phyloP scores from a whole-genome alignment of 2,797 vertebrate genomes.

The Pempheris klunzingeri region DNA sequence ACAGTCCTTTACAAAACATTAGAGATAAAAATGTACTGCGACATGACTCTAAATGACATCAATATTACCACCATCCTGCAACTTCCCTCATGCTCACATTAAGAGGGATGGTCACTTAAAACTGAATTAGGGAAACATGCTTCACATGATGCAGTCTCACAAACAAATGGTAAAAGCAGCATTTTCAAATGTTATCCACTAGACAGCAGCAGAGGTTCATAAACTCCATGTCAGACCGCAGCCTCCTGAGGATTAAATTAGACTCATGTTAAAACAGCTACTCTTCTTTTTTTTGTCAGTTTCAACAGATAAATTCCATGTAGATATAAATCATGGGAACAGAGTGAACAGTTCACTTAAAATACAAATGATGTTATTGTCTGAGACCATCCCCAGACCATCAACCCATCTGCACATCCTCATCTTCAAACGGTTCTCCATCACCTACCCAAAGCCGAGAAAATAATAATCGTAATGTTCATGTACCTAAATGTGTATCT shows the following conservation, averaged over 20 bases:
- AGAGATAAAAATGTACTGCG: background rate
- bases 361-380: background rate
- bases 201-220: conserved; percentile 53
- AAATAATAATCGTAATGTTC: background rate
- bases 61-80: background rate
- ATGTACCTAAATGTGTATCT: too few relatives aligned
- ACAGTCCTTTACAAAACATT: background rate
- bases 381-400: background rate
- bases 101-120: background rate
- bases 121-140: background rate
- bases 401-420: background rate
- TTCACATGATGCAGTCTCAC: background rate
- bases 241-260: background rate
- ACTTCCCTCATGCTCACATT: background rate
- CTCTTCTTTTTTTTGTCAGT: background rate
- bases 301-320: background rate
- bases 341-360: background rate
- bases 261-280: background rate
- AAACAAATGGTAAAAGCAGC: background rate
- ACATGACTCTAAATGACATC: background rate
- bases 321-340: too few relatives aligned
- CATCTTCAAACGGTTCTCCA: background rate
- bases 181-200: conserved; percentile 50
- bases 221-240: background rate
- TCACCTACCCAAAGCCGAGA: background rate